phyloP scores from a whole-genome alignment of 2,113 vertebrate species.

The Oryzias javanicus region DNA sequence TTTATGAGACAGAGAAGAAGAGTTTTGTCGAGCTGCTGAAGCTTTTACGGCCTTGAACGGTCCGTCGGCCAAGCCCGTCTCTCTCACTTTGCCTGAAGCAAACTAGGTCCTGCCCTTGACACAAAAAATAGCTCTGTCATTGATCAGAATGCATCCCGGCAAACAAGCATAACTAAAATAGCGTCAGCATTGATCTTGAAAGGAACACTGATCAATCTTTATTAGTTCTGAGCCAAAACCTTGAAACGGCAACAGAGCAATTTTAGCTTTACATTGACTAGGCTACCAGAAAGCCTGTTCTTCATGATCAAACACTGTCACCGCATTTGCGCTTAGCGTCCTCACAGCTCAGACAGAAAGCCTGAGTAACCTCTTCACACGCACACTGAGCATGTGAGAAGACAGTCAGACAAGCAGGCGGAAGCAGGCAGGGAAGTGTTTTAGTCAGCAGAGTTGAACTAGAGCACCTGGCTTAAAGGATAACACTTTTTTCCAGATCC shows the following conservation, averaged over 20 bases:
- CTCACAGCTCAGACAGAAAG: slow-evolving; percentile 33
- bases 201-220: slow-evolving; percentile 67
- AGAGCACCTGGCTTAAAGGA: slow-evolving; percentile 67
- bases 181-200: slow-evolving; percentile 64
- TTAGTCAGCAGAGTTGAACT: slow-evolving; percentile 66
- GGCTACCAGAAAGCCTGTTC: slow-evolving; percentile 35
- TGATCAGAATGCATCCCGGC: slow-evolving; percentile 63
- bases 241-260: slow-evolving; percentile 24
- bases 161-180: slow-evolving; percentile 69
- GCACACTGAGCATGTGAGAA: slow-evolving; percentile 25
- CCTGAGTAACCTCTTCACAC: slow-evolving; percentile 49
- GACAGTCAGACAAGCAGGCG: slow-evolving; percentile 53
- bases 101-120: slow-evolving; percentile 52
- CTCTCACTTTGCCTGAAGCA: slow-evolving; percentile 38
- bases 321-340: slow-evolving; percentile 22
- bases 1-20: slow-evolving; percentile 20
- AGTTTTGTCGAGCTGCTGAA: slow-evolving; percentile 6
- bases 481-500: slow-evolving; percentile 56
- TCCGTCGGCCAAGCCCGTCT: slow-evolving; percentile 44
- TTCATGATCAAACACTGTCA: slow-evolving; percentile 26
- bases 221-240: slow-evolving; percentile 64
- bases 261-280: slow-evolving; percentile 8
- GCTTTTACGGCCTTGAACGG: slow-evolving; percentile 50
- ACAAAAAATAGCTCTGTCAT: slow-evolving; percentile 66
- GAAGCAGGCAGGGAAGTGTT: slow-evolving; percentile 49